These are phyloP conservation scores for Drosophila arizonae DNA, from an alignment of 1,140 invertebrate species.

Conservation along the genomic window DNA sequence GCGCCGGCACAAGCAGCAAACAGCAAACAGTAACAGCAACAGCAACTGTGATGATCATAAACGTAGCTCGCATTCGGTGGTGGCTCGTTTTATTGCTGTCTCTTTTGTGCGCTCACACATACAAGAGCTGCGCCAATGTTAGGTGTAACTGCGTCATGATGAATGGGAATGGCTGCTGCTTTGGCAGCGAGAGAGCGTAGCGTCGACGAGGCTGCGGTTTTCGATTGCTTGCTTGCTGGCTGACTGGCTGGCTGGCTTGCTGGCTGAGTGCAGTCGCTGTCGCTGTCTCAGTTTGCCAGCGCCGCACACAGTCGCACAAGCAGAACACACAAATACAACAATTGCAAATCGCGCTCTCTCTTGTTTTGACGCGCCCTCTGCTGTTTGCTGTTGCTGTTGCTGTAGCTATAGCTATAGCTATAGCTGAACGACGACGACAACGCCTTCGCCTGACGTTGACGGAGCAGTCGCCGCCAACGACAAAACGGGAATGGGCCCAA, in stretches of 20 bases:
- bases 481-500: constrained; percentile 50
- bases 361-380: constrained; percentile 47
- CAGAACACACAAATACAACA: constrained; percentile 21
- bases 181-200: constrained; percentile 11
- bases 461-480: constrained; percentile 32
- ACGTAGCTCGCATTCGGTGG: constrained; percentile 23
- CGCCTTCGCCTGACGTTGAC: constrained; percentile 18
- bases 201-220: constrained; percentile 2
- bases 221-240: neutral
- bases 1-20: neutral
- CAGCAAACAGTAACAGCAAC: neutral
- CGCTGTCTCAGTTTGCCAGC: constrained; percentile 36
- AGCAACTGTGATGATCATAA: constrained; percentile 16
- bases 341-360: constrained; percentile 43
- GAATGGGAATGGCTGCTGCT: constrained; percentile 47
- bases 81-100: constrained; percentile 34
- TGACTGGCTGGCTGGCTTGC: neutral
- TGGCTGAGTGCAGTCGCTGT: constrained; percentile 15
- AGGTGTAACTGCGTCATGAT: constrained; percentile 50
- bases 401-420: too few relatives aligned
- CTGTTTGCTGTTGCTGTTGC: constrained; percentile 1
- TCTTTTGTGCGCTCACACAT: constrained; percentile 19
- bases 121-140: constrained; percentile 29
- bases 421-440: constrained; percentile 14
- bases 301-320: constrained; percentile 8